phyloP scores from a whole-genome alignment of 2,113 vertebrate genomes.

The Anolis sagrei region DNA sequence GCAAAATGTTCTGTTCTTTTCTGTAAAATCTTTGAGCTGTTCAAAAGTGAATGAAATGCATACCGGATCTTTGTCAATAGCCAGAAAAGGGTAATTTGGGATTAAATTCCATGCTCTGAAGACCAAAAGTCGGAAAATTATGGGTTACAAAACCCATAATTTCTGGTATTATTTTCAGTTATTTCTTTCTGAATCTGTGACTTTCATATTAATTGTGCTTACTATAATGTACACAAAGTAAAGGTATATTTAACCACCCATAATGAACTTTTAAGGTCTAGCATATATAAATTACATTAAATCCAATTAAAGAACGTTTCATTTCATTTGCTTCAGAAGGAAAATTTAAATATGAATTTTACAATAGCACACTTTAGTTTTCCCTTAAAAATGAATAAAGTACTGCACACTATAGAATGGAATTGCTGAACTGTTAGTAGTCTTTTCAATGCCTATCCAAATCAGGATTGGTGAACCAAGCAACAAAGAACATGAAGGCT shows the following conservation, averaged over 20 bases:
- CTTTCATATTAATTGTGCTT: not conserved
- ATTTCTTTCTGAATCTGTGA: not conserved
- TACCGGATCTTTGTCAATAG: not conserved
- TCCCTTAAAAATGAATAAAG: not conserved
- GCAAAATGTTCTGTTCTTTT: not conserved
- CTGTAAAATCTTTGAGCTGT: not conserved
- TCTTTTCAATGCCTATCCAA: not conserved
- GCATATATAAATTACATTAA: not conserved
- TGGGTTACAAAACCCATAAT: not conserved
- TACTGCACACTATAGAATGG: not conserved
- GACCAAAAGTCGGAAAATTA: not conserved
- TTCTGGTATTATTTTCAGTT: not conserved
- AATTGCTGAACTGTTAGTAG: not conserved
- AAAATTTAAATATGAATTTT: not conserved
- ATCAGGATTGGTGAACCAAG: not conserved
- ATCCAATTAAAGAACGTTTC: not conserved
- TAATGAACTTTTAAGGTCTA: not conserved
- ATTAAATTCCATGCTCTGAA: not conserved
- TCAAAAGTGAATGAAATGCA: not conserved
- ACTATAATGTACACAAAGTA: not conserved
- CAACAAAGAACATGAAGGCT: not conserved
- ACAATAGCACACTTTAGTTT: not conserved
- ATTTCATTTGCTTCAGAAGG: not conserved
- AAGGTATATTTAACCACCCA: not conserved
- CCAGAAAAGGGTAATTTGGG: not conserved